phyloP scores from a whole-genome alignment of 2,113 vertebrate genomes.

The Neogobius melanostomus region DNA sequence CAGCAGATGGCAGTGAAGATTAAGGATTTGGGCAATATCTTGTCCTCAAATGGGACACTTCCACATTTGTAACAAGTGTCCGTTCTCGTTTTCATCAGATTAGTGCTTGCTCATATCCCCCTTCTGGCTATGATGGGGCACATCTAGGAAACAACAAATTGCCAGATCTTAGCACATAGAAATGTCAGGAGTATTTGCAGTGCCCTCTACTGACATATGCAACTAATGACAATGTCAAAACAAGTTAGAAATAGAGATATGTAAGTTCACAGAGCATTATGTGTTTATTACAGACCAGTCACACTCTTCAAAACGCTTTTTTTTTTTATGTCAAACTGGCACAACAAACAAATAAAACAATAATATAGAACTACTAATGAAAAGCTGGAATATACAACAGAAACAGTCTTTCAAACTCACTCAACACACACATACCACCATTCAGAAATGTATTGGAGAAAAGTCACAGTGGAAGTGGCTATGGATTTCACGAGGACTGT shows the following conservation, averaged over 20 bases:
- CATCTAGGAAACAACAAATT: constrained; percentile 14
- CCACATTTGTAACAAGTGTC: constrained; percentile 8
- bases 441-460: constrained; percentile 77
- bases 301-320: not conserved
- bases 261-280: constrained; percentile 12
- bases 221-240: not conserved
- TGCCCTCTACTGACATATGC: constrained; percentile 34
- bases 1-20: constrained; percentile 69
- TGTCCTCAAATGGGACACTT: constrained; percentile 29
- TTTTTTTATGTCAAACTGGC: constrained; percentile 15
- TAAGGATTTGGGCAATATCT: constrained; percentile 49
- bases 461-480: constrained; percentile 78
- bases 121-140: not conserved
- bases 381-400: constrained; percentile 22
- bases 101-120: constrained; percentile 10
- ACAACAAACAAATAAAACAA: not conserved
- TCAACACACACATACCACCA: constrained; percentile 1
- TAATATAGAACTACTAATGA: constrained; percentile 12
- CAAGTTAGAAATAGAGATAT: constrained; percentile 19
- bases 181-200: constrained; percentile 19
- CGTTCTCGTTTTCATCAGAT: constrained; percentile 26
- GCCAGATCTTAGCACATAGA: not conserved
- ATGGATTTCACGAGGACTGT: constrained; percentile 65
- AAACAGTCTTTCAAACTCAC: constrained; percentile 21
- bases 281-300: constrained; percentile 52